Evolutionary conservation across 2,797 vertebrate species (phyloP).

Genomic region (Glyptemys insculpta): DNA sequence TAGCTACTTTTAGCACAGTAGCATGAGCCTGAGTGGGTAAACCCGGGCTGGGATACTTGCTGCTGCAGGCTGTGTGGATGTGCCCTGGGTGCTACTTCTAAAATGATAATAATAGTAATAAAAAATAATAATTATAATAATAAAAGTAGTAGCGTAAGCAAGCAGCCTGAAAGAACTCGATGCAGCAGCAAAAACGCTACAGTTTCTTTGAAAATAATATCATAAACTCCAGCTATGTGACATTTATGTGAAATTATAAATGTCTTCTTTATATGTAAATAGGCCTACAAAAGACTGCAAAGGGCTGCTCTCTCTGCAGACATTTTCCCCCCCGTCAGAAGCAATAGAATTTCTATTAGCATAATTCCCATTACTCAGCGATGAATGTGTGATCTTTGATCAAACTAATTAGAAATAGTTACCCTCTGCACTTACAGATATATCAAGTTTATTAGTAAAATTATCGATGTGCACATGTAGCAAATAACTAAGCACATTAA

Average conservation of each 20-base stretch:
- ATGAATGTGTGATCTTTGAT: slow-evolving; percentile 71
- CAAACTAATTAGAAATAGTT: slow-evolving; percentile 79
- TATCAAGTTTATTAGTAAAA: slow-evolving; percentile 77
- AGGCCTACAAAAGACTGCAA: slow-evolving; percentile 45
- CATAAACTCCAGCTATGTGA: slow-evolving; percentile 55
- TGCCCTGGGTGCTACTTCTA: neutral
- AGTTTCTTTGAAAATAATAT: slow-evolving; percentile 51
- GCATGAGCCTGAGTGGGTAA: neutral
- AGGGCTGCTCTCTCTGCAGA: slow-evolving; percentile 42
- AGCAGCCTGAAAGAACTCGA: slow-evolving; percentile 40
- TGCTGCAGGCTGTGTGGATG: neutral
- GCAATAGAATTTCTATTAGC: slow-evolving; percentile 75
- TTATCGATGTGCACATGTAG: slow-evolving; percentile 46
- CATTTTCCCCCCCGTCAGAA: slow-evolving; percentile 59
- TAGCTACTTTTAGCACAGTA: neutral
- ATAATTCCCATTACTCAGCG: slow-evolving; percentile 77
- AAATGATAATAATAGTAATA: too few species aligned
- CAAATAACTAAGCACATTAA: slow-evolving; percentile 74
- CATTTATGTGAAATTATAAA: slow-evolving; percentile 65
- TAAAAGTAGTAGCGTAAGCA: neutral
- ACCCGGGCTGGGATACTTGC: neutral
- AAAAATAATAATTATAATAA: neutral
- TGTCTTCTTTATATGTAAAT: slow-evolving; percentile 71
- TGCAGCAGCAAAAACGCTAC: neutral
- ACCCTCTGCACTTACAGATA: slow-evolving; percentile 64